Evolutionary conservation across 2,797 vertebrate genomes (phyloP), one percentile per base, ranked within the genome.

Genomic region (Enteromius afrohamiltoni): DNA sequence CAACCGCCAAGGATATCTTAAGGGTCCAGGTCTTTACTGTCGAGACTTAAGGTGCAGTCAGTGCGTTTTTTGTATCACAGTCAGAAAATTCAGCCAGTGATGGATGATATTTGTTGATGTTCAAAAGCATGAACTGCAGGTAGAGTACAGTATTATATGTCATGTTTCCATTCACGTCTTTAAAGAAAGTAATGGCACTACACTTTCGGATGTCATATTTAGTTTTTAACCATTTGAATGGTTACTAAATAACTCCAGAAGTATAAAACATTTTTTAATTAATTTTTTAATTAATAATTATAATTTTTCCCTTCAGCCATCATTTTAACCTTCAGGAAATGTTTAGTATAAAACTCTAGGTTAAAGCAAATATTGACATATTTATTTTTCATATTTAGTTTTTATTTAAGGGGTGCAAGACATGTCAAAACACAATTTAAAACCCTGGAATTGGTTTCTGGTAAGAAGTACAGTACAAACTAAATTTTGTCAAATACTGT

Each of bases 11-110:
- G 29, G 16, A 65, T 47, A 67, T 76, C 73, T 55, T 70, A 70
- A 70, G 51, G 9, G 53, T 83, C 37, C 64, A 70, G 42, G n/a
- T 75, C 69, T 82, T 51, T 82, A 82, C 68, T 70, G 47, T 70
- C 1, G 9, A 58, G 78, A 67, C 60, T 62, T 11, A 51, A 74
- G 70, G 21, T 53, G 16, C 71, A 40, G 58, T 37, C 51, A 21
- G 14, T 51, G n/a, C 0, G 1, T 68, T 65, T 55, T 26, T 34
- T 74, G 21, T 76, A 76, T 10, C 6, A 16, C 29, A 68, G 58
- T 19, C 16, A 47, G 51, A 58, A 71, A 29, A 21, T 31, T 26
- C n/a, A 77, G 34, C 8, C n/a, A 75, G 58, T 67, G 16, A 67
- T 67, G 60, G 47, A 10, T 75, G 71, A 83, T 76, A 76, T 21